Base-by-base conservation (phyloP, 2,797 vertebrate species). In the Allobates femoralis region DNA sequence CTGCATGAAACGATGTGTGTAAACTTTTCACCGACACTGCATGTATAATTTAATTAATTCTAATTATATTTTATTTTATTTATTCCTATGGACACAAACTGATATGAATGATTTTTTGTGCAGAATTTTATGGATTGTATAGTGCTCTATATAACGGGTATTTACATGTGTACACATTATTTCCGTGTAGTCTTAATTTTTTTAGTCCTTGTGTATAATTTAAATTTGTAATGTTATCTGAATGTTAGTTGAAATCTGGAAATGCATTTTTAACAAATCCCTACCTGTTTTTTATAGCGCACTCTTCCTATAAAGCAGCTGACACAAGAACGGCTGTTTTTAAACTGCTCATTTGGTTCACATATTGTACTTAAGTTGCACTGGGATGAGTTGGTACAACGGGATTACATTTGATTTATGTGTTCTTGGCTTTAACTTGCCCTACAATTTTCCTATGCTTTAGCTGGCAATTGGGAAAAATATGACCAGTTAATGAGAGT, bases 361-460 rank as follows among this genome's bases (percentile, higher is more conserved):
- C 55, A 41, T 62, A 79, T 41, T 60, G 77, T 62, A 62, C 56
- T 60, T 79, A n/a, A 16, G 77, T 37, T 60, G 34, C 56, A 34
- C 3, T 18, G 28, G 30, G 46, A 30, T 51, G 73, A 76, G 28
- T 23, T 32, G 19, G 26, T 55, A 5, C 28, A 77, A 55, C 18
- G 14, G 53, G 71, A 32, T 55, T 77, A 77, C 16, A 32, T 32
- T 30, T 55, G 26, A 76, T 77, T 77, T 55, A 30, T 77, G 28
- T 77, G 3, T 32, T 77, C 30, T 77, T 19, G 5, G 55, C 21
- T 8, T 26, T 32, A 32, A 58, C 55, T 56, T 60, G 55, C 34
- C 51, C 75, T 78, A 32, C 75, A 78, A 58, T 34, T 32, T 56
- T 19, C 26, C 30, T 1, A 78, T 55, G 32, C 51, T 78, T 46